Percentiles rank a stretch among this genome's conserved stretches.
phyloP scores from a whole-genome alignment of 2,797 vertebrate genomes.

The Lepus oiostolus region DNA sequence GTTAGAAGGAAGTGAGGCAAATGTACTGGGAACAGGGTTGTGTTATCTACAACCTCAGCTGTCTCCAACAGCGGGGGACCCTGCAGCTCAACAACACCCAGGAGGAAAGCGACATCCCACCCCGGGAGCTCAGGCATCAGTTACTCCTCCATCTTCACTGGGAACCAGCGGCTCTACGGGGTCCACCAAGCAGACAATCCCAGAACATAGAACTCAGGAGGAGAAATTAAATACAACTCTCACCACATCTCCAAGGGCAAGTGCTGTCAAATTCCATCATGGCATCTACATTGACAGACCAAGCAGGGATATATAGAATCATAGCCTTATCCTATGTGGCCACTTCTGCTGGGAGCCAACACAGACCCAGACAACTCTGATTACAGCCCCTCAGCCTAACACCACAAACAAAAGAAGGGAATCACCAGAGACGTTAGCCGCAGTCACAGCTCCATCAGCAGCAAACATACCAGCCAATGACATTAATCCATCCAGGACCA shows the following conservation, averaged over 20 bases:
- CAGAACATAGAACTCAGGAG: neutral
- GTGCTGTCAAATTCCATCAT: neutral
- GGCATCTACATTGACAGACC: neutral
- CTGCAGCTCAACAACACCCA: neutral
- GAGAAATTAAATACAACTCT: neutral
- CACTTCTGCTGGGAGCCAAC: neutral
- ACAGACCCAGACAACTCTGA: neutral
- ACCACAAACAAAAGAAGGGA: neutral
- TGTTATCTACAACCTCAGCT: neutral
- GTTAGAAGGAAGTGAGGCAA: neutral
- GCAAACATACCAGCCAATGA: neutral
- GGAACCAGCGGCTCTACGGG: neutral
- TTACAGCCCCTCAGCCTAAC: neutral
- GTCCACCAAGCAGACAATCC: neutral
- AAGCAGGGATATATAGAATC: neutral
- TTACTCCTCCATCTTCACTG: neutral
- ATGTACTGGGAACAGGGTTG: neutral
- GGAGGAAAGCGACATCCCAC: neutral
- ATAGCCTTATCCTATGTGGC: neutral
- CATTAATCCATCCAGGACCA: neutral
- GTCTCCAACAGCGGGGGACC: neutral
- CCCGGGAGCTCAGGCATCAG: neutral
- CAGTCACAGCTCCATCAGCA: neutral
- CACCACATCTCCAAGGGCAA: neutral
- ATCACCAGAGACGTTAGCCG: neutral